A percentile compares a stretch with the other conserved stretches of the same genome.
Evolutionary conservation across 2,113 vertebrate genomes (phyloP).

Genomic region (Odontophorus gujanensis): DNA sequence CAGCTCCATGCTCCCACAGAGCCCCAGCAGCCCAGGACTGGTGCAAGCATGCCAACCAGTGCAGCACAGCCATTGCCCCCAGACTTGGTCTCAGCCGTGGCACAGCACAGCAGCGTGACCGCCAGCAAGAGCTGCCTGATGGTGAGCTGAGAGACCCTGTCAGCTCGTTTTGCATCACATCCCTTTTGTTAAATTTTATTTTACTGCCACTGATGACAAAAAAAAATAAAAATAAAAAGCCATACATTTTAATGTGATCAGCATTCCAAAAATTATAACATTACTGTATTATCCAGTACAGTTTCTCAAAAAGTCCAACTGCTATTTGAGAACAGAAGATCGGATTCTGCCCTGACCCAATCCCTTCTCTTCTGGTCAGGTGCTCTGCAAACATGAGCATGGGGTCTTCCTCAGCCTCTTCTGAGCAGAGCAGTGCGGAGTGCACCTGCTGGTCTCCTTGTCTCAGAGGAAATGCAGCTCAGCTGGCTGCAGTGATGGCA

Average conservation of each 20-base stretch:
- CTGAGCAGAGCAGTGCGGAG: neutral
- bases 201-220: neutral
- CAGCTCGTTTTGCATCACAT: constrained; percentile 42
- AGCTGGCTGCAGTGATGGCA: neutral
- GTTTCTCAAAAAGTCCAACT: neutral
- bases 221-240: neutral
- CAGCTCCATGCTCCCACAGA: neutral
- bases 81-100: neutral
- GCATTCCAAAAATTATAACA: too few species aligned
- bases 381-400: neutral
- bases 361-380: neutral
- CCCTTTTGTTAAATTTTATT: neutral
- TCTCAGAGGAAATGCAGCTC: neutral
- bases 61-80: neutral
- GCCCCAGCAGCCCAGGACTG: fast-evolving
- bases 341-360: neutral
- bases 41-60: neutral
- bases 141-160: neutral
- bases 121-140: neutral
- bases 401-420: neutral
- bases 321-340: neutral
- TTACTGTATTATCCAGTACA: neutral
- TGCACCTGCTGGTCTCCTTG: neutral
- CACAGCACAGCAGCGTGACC: neutral
- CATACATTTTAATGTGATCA: neutral